Evolutionary conservation across 2,888 invertebrate species (phyloP).

Genomic region (Sarcophaga subvicina): DNA sequence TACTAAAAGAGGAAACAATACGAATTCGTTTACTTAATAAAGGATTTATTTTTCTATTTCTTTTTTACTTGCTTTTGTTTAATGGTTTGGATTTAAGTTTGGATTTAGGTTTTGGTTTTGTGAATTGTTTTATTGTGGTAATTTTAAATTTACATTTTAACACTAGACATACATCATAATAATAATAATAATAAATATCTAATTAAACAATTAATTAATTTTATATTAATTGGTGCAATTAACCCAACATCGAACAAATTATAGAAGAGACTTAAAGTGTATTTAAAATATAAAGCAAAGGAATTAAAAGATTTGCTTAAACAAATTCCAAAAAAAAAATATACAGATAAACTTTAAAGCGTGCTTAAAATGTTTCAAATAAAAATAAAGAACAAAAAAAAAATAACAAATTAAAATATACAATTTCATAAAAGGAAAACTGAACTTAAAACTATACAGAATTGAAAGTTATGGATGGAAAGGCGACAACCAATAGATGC

Average conservation of each 20-base stretch:
- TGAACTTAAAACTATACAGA: slow-evolving; percentile 26
- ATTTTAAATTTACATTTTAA: slow-evolving; percentile 43
- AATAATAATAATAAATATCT: slow-evolving; percentile 40
- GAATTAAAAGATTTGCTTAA: slow-evolving; percentile 22
- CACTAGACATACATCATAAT: slow-evolving; percentile 56
- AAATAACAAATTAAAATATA: slow-evolving; percentile 12
- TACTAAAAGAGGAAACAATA: slow-evolving; percentile 58
- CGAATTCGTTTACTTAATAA: slow-evolving; percentile 57
- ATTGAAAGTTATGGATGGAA: slow-evolving; percentile 4
- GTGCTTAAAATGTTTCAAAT: slow-evolving; percentile 23
- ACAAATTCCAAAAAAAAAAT: slow-evolving; percentile 26
- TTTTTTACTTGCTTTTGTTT: slow-evolving; percentile 13
- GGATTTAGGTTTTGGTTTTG: background rate
- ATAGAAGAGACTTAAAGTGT: slow-evolving; percentile 14
- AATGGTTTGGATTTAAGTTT: slow-evolving; percentile 8
- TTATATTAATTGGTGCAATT: slow-evolving; percentile 5
- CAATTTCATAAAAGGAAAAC: slow-evolving; percentile 12
- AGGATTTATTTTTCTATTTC: slow-evolving; percentile 33
- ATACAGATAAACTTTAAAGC: slow-evolving; percentile 10
- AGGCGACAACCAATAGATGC: background rate
- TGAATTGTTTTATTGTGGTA: slow-evolving; percentile 33
- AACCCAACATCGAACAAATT: background rate
- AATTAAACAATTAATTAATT: slow-evolving; percentile 41
- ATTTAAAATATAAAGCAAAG: slow-evolving; percentile 41
- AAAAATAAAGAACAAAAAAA: background rate